These are phyloP conservation scores for Andrena marginata DNA, from an alignment of 2,888 invertebrate species.

Conservation along the genomic window DNA sequence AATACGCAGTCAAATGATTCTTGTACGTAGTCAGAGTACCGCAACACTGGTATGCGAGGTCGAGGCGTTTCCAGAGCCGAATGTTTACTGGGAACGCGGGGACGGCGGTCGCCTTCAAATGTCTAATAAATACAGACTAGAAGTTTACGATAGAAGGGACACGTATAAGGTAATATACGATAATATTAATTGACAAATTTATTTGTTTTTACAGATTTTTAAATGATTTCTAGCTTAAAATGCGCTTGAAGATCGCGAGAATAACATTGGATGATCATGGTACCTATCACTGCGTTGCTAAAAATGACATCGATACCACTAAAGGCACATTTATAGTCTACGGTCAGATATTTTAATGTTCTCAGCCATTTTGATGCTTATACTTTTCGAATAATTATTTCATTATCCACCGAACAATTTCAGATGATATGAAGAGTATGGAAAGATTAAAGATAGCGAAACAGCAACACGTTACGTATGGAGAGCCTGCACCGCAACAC, in stretches of 20 bases:
- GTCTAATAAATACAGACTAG: conserved; percentile 88
- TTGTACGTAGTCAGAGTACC: conserved; percentile 89
- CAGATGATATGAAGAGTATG: conserved; percentile 72
- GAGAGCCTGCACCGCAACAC: conserved; percentile 88
- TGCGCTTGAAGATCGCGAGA: conserved; percentile 92
- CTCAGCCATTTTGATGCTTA: background rate
- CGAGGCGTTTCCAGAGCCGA: conserved; percentile 95
- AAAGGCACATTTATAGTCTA: conserved; percentile 90
- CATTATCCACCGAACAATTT: conserved; percentile 18
- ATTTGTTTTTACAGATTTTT: background rate
- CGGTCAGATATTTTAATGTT: conserved; percentile 82
- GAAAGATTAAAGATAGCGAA: conserved; percentile 72
- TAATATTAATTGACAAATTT: background rate
- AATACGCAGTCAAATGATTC: conserved; percentile 91
- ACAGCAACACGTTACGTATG: conserved; percentile 85
- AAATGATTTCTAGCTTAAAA: conserved; percentile 87
- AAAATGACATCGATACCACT: conserved; percentile 93
- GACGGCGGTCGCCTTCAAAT: conserved; percentile 91
- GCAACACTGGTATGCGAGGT: conserved; percentile 93
- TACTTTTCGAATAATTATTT: background rate
- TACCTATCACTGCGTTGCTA: conserved; percentile 93
- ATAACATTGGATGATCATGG: conserved; percentile 90
- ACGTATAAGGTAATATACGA: conserved; percentile 84
- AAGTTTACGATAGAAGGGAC: conserved; percentile 86
- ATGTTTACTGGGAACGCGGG: conserved; percentile 93